Evolutionary conservation across 1,140 invertebrate species (phyloP), one percentile per base, ranked within the genome.

Genomic region (Pinna nobilis): DNA sequence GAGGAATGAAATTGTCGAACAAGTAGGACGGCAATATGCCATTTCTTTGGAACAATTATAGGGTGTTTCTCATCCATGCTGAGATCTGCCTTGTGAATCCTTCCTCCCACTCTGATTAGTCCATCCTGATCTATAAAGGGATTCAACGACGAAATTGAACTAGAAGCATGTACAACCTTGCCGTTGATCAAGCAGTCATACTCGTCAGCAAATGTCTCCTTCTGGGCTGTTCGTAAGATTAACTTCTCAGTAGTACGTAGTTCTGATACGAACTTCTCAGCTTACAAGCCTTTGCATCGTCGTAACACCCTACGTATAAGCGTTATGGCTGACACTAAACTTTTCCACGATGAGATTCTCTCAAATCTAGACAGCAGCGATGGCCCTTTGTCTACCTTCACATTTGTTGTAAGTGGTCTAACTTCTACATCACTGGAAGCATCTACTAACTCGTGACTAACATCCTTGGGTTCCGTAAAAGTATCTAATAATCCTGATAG

Each of bases 1-100:
- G 23, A 33, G n/a, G 47, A 35, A 59, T 72, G 70, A 41, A 47
- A 72, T 18, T 64, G 37, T 28, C 70, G n/a, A 1, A 63, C 35
- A 25, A 72, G 28, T 15, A 72, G 33, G 3, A 6, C 23, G 5
- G 70, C n/a, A 11, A 71, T 28, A 53, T 61, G 59, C 20, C 30
- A 25, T 35, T 71, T 64, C 25, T 18, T n/a, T 23, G 69, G 37
- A 6, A 66, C 23, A 25, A 23, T 20, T 1, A 28, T 15, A 20
- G 20, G 20, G 15, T 55, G 23, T 65, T 28, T 20, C 25, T 55
- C n/a, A 23, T 25, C 51, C n/a, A 20, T 20, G 13, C 18, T 18
- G n/a, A 23, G 51, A 25, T 20, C 51, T 41, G 7, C 33, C 41
- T 2, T 11, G n/a, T 23, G 33, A 5, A 66, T 15, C 7, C 64